phyloP scores from a whole-genome alignment of 2,888 invertebrate genomes.

The Sminthurinus aureus region DNA sequence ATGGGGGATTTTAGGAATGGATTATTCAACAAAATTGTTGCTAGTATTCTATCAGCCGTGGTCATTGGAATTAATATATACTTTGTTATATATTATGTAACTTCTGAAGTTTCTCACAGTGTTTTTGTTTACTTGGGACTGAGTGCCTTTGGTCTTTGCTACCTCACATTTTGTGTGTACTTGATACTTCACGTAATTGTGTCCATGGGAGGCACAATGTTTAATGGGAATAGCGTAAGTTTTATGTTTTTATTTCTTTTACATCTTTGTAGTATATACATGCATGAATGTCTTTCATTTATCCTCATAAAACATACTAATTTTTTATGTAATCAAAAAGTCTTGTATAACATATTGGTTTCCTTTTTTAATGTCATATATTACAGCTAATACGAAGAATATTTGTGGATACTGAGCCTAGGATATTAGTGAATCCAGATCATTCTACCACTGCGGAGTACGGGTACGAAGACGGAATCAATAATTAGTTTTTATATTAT shows the following conservation, averaged over 20 bases:
- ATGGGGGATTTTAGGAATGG: constrained; percentile 89
- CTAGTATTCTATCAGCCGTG: constrained; percentile 29
- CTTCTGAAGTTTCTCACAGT: not conserved
- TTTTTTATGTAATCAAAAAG: too few species aligned
- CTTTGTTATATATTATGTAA: constrained; percentile 15
- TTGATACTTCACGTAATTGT: constrained; percentile 76
- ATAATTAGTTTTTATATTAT: not conserved
- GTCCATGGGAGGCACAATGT: constrained; percentile 69
- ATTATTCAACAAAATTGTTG: constrained; percentile 60
- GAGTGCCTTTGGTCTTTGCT: constrained; percentile 71
- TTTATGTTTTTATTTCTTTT: not conserved
- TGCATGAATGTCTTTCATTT: not conserved
- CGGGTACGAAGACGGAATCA: constrained; percentile 55
- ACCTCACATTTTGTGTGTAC: constrained; percentile 77
- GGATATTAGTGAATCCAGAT: constrained; percentile 45
- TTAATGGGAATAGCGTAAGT: constrained; percentile 58
- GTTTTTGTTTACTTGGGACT: constrained; percentile 62
- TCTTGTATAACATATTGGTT: not conserved
- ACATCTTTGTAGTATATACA: too few species aligned
- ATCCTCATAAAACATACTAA: not conserved
- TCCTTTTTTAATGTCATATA: constrained; percentile 10
- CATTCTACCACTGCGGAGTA: constrained; percentile 53
- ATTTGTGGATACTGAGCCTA: constrained; percentile 49
- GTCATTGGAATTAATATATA: constrained; percentile 37
- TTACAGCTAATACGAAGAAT: constrained; percentile 40